Percentiles rank a stretch among this genome's conserved stretches.
Evolutionary conservation across 1,140 invertebrate species (phyloP).

Genomic region (Drosophila kepulauana): DNA sequence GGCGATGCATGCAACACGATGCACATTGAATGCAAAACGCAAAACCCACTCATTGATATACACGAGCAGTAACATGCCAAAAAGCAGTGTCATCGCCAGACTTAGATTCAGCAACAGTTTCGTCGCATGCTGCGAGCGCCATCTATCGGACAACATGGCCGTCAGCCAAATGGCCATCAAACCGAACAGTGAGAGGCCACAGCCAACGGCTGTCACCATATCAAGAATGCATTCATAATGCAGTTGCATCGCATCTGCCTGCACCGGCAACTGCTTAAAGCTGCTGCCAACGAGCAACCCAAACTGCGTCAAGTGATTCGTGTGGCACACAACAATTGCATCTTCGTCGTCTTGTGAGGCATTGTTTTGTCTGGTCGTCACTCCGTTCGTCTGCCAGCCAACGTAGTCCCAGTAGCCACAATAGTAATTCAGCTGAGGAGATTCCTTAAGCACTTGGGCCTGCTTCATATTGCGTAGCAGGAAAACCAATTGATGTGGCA

Average conservation of each 20-base stretch:
- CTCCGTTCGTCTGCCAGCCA: neutral
- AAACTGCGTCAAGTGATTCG: conserved; percentile 87
- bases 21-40: conserved; percentile 35
- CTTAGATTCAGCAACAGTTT: conserved; percentile 87
- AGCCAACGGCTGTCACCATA: conserved; percentile 86
- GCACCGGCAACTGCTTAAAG: conserved; percentile 52
- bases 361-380: neutral
- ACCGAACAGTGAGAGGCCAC: conserved; percentile 86
- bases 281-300: conserved; percentile 85
- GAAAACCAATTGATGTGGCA: conserved; percentile 9
- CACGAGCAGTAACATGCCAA: conserved; percentile 52
- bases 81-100: conserved; percentile 86
- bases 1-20: conserved; percentile 78
- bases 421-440: neutral
- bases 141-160: conserved; percentile 86
- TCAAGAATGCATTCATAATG: conserved; percentile 85
- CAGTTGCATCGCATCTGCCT: conserved; percentile 52
- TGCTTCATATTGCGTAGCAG: conserved; percentile 1
- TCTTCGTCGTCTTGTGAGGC: neutral
- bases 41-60: conserved; percentile 85
- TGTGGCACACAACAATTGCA: conserved; percentile 84
- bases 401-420: conserved; percentile 33
- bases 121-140: conserved; percentile 87
- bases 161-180: conserved; percentile 87
- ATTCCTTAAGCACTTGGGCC: neutral